These are phyloP conservation scores for Didymodactylos carnosus DNA, from an alignment of 2,888 invertebrate genomes.

Conservation along the genomic window DNA sequence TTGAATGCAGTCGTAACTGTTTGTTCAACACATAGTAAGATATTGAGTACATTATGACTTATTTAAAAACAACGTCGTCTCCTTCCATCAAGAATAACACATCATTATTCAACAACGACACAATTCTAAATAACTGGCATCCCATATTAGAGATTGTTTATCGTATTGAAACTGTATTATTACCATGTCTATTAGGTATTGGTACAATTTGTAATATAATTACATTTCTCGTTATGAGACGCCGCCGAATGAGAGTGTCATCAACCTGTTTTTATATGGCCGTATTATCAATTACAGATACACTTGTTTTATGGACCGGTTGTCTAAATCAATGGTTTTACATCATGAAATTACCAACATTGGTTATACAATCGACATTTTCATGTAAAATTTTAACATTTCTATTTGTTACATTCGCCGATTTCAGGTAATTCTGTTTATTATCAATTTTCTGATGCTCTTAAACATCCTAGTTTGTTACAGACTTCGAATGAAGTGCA, in stretches of 20 bases:
- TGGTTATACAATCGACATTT: neutral
- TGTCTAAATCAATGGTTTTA: slow-evolving; percentile 21
- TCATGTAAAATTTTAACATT: neutral
- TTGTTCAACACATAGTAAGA: too few relatives aligned
- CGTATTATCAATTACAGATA: slow-evolving; percentile 20
- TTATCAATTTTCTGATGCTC: too few relatives aligned
- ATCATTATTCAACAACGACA: too few relatives aligned
- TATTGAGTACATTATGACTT: too few relatives aligned
- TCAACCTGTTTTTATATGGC: slow-evolving; percentile 23
- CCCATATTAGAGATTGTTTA: neutral
- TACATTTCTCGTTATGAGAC: slow-evolving; percentile 21
- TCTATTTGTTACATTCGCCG: neutral
- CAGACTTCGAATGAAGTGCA: too few relatives aligned
- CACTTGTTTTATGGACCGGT: slow-evolving; percentile 20
- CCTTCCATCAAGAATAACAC: too few relatives aligned
- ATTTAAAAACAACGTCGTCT: too few relatives aligned
- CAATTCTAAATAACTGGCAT: too few relatives aligned
- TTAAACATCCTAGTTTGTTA: too few relatives aligned
- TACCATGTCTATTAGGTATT: slow-evolving; percentile 19
- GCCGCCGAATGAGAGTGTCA: slow-evolving; percentile 19
- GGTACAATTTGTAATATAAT: slow-evolving; percentile 22
- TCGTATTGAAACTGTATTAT: slow-evolving; percentile 3
- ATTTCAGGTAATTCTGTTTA: neutral
- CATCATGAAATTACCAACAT: neutral
- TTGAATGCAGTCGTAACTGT: too few relatives aligned